A percentile compares a stretch with the other conserved stretches of the same genome.
Evolutionary conservation across 2,113 vertebrate genomes (phyloP).

Genomic region (Campylorhamphus procurvoides): DNA sequence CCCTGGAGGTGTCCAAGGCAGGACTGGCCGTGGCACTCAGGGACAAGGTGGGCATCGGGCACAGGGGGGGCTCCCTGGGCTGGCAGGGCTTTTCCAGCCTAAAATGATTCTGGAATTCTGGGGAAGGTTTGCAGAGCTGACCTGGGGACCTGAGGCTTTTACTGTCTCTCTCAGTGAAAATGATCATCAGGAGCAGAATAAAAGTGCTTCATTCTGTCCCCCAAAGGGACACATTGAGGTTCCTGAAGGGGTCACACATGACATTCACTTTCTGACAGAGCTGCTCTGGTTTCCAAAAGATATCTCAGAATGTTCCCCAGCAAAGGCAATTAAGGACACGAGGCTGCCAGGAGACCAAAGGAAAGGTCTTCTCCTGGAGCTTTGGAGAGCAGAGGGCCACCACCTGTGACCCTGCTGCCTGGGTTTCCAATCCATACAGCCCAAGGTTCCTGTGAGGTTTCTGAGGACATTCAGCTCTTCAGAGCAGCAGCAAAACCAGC

Average conservation of each 20-base stretch:
- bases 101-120: fast-evolving
- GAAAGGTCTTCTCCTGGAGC: neutral
- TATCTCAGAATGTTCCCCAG: neutral
- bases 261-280: neutral
- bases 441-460: neutral
- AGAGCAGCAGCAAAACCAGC: neutral
- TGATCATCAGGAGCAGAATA: neutral
- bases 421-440: neutral
- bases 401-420: neutral
- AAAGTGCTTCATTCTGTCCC: neutral
- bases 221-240: neutral
- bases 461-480: neutral
- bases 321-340: neutral
- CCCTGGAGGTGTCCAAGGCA: neutral
- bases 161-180: neutral
- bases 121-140: neutral
- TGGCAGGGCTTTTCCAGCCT: neutral
- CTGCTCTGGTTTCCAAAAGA: neutral
- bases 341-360: neutral
- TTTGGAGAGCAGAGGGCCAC: neutral
- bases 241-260: neutral
- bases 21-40: neutral
- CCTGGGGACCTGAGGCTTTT: neutral
- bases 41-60: neutral
- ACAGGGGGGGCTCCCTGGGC: neutral